These are phyloP conservation scores for Nasonia giraulti DNA, from an alignment of 1,140 invertebrate genomes.

Conservation along the genomic window DNA sequence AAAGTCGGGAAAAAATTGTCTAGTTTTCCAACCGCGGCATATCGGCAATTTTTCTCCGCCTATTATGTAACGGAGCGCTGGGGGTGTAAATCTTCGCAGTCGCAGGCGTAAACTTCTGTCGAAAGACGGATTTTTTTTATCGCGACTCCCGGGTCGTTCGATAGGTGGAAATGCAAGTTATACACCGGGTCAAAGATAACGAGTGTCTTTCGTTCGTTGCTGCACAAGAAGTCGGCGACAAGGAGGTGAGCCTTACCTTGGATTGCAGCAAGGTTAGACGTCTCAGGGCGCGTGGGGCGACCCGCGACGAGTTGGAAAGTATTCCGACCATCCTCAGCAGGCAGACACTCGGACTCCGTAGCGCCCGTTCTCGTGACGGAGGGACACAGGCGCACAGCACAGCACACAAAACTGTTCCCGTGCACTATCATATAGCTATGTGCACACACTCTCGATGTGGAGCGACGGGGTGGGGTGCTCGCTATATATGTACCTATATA, in stretches of 20 bases:
- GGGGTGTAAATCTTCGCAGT: slow-evolving; percentile 41
- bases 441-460: slow-evolving; percentile 12
- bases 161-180: not conserved
- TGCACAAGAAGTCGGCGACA: not conserved
- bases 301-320: slow-evolving; percentile 70
- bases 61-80: slow-evolving; percentile 35
- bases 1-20: slow-evolving; percentile 1
- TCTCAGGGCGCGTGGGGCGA: slow-evolving; percentile 66
- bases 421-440: slow-evolving; percentile 6
- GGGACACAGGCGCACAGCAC: slow-evolving; percentile 34
- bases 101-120: not conserved
- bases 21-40: not conserved
- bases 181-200: slow-evolving; percentile 7
- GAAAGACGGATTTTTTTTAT: not conserved
- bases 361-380: slow-evolving; percentile 41
- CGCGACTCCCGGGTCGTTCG: not conserved
- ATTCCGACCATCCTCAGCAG: slow-evolving; percentile 67
- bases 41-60: slow-evolving; percentile 22
- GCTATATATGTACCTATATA: not conserved
- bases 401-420: slow-evolving; percentile 20
- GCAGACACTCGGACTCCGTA: slow-evolving; percentile 34
- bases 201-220: not conserved
- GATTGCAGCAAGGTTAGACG: slow-evolving; percentile 65
- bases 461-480: slow-evolving; percentile 17
- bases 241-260: slow-evolving; percentile 61